Conservation (phyloP, 1,140 invertebrate genomes). For the Cyclina sinensis region DNA sequence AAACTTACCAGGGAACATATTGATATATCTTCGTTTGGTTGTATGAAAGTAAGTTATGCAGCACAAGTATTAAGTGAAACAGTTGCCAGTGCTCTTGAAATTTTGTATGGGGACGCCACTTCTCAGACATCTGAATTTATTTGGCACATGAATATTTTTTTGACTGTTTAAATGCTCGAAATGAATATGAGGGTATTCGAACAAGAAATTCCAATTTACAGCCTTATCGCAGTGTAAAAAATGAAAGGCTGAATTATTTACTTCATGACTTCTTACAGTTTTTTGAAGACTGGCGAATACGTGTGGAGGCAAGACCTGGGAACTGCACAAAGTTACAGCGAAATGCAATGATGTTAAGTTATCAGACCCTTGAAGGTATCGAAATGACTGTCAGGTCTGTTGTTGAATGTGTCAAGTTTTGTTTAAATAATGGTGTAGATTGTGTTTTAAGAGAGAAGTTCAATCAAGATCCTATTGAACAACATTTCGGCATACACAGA, state of each 20-base stretch:
- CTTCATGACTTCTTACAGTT: constrained; percentile 49
- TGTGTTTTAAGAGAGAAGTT: constrained; percentile 64
- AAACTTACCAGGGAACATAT: constrained; percentile 60
- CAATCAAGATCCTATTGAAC: constrained; percentile 63
- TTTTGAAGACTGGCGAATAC: constrained; percentile 36
- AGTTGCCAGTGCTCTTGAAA: constrained; percentile 70
- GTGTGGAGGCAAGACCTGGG: constrained; percentile 42
- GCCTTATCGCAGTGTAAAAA: constrained; percentile 16
- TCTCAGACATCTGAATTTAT: constrained; percentile 68
- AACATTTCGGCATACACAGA: background rate
- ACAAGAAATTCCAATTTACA: constrained; percentile 59
- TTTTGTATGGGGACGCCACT: constrained; percentile 33
- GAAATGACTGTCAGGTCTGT: no score
- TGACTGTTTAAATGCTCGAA: constrained; percentile 71
- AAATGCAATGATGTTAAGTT: constrained; percentile 57
- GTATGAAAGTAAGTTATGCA: constrained; percentile 60
- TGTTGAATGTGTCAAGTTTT: constrained; percentile 56
- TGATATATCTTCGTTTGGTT: background rate
- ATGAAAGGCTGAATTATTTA: constrained; percentile 58
- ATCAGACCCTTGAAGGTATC: constrained; percentile 67
- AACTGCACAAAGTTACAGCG: constrained; percentile 57
- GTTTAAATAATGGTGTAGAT: constrained; percentile 47
- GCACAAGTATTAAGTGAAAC: constrained; percentile 64
- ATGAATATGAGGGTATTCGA: constrained; percentile 47
- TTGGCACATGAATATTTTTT: constrained; percentile 70